Evolutionary conservation across 2,888 invertebrate species (phyloP).

Genomic region (Bellardia pandia): DNA sequence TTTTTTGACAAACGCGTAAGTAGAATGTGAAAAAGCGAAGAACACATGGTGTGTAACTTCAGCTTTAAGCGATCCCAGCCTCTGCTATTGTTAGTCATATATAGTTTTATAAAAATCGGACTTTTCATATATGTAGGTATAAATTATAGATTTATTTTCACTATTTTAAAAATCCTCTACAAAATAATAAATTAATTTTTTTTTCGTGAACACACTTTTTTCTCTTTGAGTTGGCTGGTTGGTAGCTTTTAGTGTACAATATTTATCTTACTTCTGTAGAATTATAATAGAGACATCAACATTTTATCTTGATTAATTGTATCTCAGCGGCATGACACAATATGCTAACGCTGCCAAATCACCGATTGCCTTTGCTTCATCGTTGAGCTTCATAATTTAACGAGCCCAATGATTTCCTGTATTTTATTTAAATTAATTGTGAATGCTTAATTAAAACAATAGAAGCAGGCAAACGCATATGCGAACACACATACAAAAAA

Average conservation of each 20-base stretch:
- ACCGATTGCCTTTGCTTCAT: slow-evolving; percentile 1
- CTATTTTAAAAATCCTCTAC: no score
- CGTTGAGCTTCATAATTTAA: slow-evolving; percentile 13
- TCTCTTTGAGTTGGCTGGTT: not conserved
- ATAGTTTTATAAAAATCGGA: no score
- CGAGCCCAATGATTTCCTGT: slow-evolving; percentile 3
- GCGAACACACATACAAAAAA: not conserved
- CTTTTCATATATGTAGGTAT: no score
- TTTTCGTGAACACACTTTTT: not conserved
- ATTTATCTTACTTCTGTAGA: not conserved
- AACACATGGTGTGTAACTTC: no score
- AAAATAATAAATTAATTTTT: no score
- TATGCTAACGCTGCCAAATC: slow-evolving; percentile 15
- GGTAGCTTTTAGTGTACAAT: not conserved
- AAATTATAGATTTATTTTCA: no score
- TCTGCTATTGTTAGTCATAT: no score
- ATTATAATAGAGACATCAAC: slow-evolving; percentile 41
- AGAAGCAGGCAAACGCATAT: not conserved
- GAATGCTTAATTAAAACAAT: slow-evolving; percentile 4
- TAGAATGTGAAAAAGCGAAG: no score
- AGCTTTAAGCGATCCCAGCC: no score
- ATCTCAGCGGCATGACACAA: slow-evolving; percentile 19
- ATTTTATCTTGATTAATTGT: slow-evolving; percentile 47
- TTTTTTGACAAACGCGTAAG: no score
- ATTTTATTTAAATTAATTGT: slow-evolving; percentile 10